A percentile compares a stretch with the other conserved stretches of the same genome.
These are phyloP conservation scores for Oriolus oriolus DNA, from an alignment of 2,113 vertebrate genomes.

Conservation along the genomic window DNA sequence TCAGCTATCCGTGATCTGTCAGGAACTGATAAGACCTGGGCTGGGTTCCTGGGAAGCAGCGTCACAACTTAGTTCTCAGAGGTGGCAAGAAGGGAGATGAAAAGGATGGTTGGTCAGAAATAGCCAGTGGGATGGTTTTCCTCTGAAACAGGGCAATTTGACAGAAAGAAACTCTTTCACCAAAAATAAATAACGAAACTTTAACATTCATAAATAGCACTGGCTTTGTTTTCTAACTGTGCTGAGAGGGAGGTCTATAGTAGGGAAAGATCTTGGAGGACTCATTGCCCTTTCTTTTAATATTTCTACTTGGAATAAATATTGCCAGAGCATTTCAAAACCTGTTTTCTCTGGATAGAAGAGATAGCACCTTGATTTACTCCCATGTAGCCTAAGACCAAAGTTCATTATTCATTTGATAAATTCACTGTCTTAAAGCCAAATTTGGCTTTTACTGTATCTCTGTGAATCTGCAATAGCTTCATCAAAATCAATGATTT, in stretches of 20 bases:
- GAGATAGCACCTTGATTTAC: neutral
- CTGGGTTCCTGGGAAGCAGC: neutral
- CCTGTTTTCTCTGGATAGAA: neutral
- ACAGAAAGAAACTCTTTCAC: neutral
- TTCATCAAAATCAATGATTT: neutral
- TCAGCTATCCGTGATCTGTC: neutral
- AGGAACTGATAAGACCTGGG: constrained; percentile 31
- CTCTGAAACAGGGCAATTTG: neutral
- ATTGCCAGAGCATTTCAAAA: neutral
- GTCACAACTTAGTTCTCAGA: neutral
- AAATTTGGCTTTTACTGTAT: neutral
- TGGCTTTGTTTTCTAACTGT: neutral
- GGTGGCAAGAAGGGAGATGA: neutral
- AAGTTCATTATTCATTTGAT: neutral
- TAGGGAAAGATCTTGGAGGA: neutral
- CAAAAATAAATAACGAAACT: neutral
- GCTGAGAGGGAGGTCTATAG: neutral
- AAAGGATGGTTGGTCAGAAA: neutral
- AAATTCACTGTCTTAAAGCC: neutral
- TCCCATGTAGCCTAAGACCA: neutral
- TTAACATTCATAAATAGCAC: neutral
- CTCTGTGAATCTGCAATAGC: neutral
- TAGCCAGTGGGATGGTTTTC: neutral
- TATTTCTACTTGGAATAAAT: neutral
- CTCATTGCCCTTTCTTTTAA: neutral